These are phyloP conservation scores for Takifugu flavidus DNA, from an alignment of 2,113 vertebrate species.

Conservation along the genomic window DNA sequence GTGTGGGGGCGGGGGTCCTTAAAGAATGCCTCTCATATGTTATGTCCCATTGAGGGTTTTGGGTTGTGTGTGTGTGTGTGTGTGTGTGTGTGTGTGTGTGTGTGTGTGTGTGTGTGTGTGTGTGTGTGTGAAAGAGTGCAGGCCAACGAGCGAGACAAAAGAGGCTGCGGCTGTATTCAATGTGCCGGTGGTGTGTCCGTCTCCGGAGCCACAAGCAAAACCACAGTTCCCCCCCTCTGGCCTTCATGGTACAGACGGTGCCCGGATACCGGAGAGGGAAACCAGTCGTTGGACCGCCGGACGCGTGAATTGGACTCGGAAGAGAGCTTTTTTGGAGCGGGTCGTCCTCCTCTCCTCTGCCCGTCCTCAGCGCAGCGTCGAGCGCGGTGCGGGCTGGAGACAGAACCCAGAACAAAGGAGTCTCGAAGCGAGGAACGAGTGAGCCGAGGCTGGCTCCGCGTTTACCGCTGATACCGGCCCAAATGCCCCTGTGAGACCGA, in stretches of 20 bases:
- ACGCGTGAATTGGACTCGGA: slow-evolving; percentile 52
- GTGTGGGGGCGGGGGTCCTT: slow-evolving; percentile 11
- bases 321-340: slow-evolving; percentile 40
- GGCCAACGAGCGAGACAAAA: slow-evolving; percentile 75
- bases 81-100: slow-evolving; percentile 33
- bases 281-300: slow-evolving; percentile 20
- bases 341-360: slow-evolving; percentile 45
- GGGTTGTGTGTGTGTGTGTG: too few species aligned
- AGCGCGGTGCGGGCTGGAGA: slow-evolving; percentile 57
- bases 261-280: slow-evolving; percentile 34
- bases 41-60: slow-evolving; percentile 71
- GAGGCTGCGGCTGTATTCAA: slow-evolving; percentile 73
- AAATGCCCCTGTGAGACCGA: slow-evolving; percentile 70
- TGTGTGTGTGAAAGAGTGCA: slow-evolving; percentile 62
- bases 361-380: slow-evolving; percentile 41
- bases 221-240: slow-evolving; percentile 1
- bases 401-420: slow-evolving; percentile 78
- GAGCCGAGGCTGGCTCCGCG: slow-evolving; percentile 65
- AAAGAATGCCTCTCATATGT: slow-evolving; percentile 61
- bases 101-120: slow-evolving; percentile 43
- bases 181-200: slow-evolving; percentile 67
- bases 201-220: slow-evolving; percentile 65
- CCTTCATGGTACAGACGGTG: slow-evolving; percentile 37
- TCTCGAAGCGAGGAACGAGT: slow-evolving; percentile 68
- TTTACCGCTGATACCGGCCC: slow-evolving; percentile 60